Evolutionary conservation across 2,113 vertebrate species (phyloP).

Genomic region (Lutjanus erythropterus): DNA sequence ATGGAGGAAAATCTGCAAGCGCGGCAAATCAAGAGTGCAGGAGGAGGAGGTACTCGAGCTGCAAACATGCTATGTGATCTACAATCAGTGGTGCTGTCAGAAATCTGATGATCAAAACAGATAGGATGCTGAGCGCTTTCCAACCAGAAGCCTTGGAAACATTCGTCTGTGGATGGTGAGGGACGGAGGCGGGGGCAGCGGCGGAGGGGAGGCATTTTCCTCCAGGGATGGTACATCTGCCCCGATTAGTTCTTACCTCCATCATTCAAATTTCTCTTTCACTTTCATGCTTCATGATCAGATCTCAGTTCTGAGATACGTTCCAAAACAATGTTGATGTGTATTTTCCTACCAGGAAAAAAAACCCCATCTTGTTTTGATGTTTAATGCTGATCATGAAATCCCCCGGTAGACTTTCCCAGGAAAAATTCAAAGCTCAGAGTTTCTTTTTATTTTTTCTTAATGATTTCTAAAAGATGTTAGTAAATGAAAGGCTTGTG

Average conservation of each 20-base stretch:
- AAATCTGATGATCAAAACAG: slow-evolving; percentile 76
- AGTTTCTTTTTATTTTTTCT: background rate
- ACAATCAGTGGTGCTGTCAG: slow-evolving; percentile 72
- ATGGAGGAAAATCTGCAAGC: slow-evolving; percentile 77
- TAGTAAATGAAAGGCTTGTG: background rate
- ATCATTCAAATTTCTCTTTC: slow-evolving; percentile 59
- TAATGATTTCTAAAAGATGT: background rate
- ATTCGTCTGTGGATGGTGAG: slow-evolving; percentile 41
- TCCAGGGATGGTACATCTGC: slow-evolving; percentile 25
- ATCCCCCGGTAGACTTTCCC: background rate
- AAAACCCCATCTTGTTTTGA: slow-evolving; percentile 40
- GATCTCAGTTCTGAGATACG: slow-evolving; percentile 18
- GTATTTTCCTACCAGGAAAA: slow-evolving; percentile 24
- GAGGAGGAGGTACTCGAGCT: slow-evolving; percentile 23
- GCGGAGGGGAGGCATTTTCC: slow-evolving; percentile 27
- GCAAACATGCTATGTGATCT: slow-evolving; percentile 69
- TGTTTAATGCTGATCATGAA: slow-evolving; percentile 28
- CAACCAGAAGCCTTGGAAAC: slow-evolving; percentile 44
- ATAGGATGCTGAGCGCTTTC: slow-evolving; percentile 46
- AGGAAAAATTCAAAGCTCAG: background rate
- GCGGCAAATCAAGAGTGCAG: slow-evolving; percentile 59
- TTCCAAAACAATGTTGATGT: slow-evolving; percentile 19
- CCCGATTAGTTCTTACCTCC: slow-evolving; percentile 55
- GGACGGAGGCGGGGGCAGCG: background rate
- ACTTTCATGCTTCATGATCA: slow-evolving; percentile 33